Evolutionary conservation across 1,140 invertebrate species (phyloP), one percentile per base, ranked within the genome.

Genomic region (Macrobrachium rosenbergii): DNA sequence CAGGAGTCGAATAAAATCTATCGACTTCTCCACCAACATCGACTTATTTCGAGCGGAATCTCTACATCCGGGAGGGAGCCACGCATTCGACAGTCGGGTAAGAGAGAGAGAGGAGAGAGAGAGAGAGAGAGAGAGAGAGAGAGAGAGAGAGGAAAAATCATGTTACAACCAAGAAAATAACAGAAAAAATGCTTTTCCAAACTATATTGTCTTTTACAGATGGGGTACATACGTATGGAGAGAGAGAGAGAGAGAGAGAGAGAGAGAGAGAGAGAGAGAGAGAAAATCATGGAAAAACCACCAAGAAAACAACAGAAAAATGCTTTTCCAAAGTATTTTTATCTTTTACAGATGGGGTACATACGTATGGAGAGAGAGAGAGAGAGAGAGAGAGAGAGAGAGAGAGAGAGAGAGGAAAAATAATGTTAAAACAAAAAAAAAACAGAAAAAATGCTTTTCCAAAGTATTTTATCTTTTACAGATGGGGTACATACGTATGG

Each of bases 11-110:
- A 14, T 28, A 2, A 60, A 14, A 12, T 43, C 12, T 19, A 83
- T 83, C 58, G 81, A 83, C 69, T 83, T 83, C 69, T 83, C 81
- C 12, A 28, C 67, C 0, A 43, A 83, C 67, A 23, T 83, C 12
- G 81, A 83, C 10, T n/a, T 73, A 23, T 21, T 83, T 59, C 59
- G 64, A 23, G 16, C 52, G 81, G 67, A 73, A 83, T 17, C 43
- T 83, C 3, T 83, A 83, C 69, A 72, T 83, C 0, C 43, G 67
- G 2, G 19, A 21, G 17, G 73, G 59, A 58, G 81, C 81, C 28
- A 83, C 67, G 2, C n/a, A n/a, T 67, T 73, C 58, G 19, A 60
- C 28, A 21, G 14, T 83, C 8, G 81, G 81, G 81, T 83, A 21
- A 82, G 80, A n/a, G n/a, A n/a, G n/a, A n/a, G n/a, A n/a, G n/a